phyloP scores from a whole-genome alignment of 2,888 invertebrate genomes.

The Drosophila sordidapex region DNA sequence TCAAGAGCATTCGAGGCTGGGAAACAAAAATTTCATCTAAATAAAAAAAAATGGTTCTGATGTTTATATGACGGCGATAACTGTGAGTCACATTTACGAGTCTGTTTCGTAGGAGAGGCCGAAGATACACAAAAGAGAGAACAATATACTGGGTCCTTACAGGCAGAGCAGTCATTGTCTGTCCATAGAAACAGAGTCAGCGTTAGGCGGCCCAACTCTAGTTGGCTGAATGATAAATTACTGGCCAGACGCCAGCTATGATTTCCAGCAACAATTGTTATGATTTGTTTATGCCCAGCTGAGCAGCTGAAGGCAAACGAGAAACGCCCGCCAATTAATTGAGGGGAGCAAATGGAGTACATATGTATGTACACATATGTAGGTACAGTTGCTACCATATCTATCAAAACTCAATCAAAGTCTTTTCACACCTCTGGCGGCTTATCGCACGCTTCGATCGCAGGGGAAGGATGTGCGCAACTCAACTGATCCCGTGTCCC shows the following conservation, averaged over 20 bases:
- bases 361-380: not conserved
- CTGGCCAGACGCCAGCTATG: slow-evolving; percentile 45
- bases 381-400: slow-evolving; percentile 50
- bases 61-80: slow-evolving; percentile 58
- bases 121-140: slow-evolving; percentile 27
- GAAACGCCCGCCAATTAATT: slow-evolving; percentile 66
- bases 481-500: slow-evolving; percentile 43
- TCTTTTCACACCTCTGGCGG: slow-evolving; percentile 69
- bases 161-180: slow-evolving; percentile 30
- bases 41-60: slow-evolving; percentile 60
- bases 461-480: slow-evolving; percentile 67
- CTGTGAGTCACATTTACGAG: slow-evolving; percentile 38
- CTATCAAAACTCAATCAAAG: slow-evolving; percentile 63
- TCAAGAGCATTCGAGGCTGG: slow-evolving; percentile 38
- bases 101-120: slow-evolving; percentile 19
- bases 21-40: slow-evolving; percentile 64
- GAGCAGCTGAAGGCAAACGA: slow-evolving; percentile 48
- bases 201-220: slow-evolving; percentile 41
- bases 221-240: slow-evolving; percentile 76
- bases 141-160: slow-evolving; percentile 41
- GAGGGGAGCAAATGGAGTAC: slow-evolving; percentile 9
- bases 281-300: slow-evolving; percentile 70
- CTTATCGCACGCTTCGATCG: slow-evolving; percentile 65
- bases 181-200: slow-evolving; percentile 13
- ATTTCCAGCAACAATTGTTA: slow-evolving; percentile 57